These are phyloP conservation scores for Chrysochloris asiatica DNA, from an alignment of 2,113 vertebrate genomes.

Conservation along the genomic window DNA sequence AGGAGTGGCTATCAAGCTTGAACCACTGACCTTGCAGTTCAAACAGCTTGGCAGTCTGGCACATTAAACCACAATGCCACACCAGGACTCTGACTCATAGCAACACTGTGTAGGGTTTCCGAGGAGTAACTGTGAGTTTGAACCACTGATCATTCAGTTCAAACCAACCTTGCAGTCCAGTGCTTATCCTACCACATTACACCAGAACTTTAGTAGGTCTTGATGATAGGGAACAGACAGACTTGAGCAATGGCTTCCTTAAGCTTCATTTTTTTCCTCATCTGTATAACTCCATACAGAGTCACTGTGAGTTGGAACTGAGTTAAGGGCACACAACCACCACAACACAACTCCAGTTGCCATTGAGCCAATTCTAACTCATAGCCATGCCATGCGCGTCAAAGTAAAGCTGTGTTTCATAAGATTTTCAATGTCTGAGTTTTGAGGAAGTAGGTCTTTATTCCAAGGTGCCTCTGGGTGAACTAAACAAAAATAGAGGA, in stretches of 20 bases:
- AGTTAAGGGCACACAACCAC: no score
- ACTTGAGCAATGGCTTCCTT: neutral
- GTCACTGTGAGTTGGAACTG: no score
- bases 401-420: neutral
- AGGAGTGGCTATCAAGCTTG: no score
- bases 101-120: no score
- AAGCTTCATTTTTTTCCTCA: neutral
- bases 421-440: neutral
- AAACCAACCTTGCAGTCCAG: no score
- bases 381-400: neutral
- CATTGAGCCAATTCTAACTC: neutral
- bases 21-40: no score
- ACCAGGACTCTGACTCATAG: no score
- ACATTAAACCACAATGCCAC: no score
- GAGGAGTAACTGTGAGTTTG: no score
- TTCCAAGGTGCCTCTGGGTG: neutral
- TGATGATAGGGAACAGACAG: neutral
- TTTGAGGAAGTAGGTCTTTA: neutral
- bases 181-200: no score
- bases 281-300: neutral
- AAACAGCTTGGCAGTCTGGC: no score
- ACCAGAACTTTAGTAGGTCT: constrained; percentile 12
- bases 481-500: neutral
- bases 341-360: neutral
- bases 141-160: no score